Base-by-base conservation (phyloP, 35 echinoderm and acorn worm genomes). In the Diadema setosum region DNA sequence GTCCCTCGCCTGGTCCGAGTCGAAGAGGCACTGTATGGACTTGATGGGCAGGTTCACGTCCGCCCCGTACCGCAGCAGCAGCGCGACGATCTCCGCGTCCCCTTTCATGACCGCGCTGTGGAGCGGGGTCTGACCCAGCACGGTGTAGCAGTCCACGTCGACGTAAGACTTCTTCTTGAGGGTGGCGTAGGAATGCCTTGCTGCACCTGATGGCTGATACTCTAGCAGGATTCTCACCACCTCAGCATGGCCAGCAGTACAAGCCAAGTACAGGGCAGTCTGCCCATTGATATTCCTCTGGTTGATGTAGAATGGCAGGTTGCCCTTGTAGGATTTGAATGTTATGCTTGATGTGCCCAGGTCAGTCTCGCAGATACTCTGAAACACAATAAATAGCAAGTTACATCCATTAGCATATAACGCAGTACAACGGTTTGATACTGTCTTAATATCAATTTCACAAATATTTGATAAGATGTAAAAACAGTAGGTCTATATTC, bases 121-220 rank as follows among this genome's bases (percentile, higher is more conserved):
- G 33, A 99, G 46, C 16, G 96, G 92, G 25, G 96, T 98, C 81
- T 74, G 85, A 3, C 96, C 96, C 9, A 94, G 55, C 30, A 99
- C 90, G 4, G 96, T 94, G 75, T 99, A 99, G 21, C 93, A 86
- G 52, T 99, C 93, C 5, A 99, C 74, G 15, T 99, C 89, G 6
- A 94, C 82, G 67, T 85, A 89, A 1, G 92, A 36, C 21, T 89
- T 82, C 70, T 90, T 87, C 50, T 85, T 84, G 34, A 50, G 60
- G 0, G 81, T 70, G 18, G 65, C 58, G 34, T 80, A 64, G 40
- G 59, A 81, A 42, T 75, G 83, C 39, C 64, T 58, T 5, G 43
- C 40, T 30, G 59, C 26, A 17, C 89, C 90, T 16, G 37, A 45
- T 31, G 94, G 90, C 45, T 90, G 92, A 67, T 86, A 99, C 36